Evolutionary conservation across 92 coral and sea anemone species (phyloP).

Genomic region (Desmophyllum pertusum): DNA sequence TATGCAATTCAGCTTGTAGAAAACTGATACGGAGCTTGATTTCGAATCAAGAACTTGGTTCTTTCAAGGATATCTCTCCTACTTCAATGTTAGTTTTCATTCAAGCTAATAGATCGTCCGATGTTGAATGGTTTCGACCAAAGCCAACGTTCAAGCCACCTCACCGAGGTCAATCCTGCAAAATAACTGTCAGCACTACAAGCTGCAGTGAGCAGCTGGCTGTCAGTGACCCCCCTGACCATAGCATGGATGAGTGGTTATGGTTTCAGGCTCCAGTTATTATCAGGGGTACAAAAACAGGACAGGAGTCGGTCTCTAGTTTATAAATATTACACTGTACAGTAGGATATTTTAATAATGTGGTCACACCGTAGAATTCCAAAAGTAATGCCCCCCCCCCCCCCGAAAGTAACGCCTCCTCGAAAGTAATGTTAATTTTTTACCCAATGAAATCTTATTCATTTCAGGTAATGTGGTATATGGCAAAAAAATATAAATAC

Average conservation of each 20-base stretch:
- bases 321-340: background rate
- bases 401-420: too few relatives aligned
- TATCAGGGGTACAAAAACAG: slow-evolving; percentile 68
- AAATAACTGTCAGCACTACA: slow-evolving; percentile 47
- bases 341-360: background rate
- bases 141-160: slow-evolving; percentile 88
- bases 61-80: slow-evolving; percentile 78
- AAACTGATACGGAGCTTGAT: slow-evolving; percentile 80
- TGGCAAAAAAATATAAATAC: too few relatives aligned
- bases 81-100: slow-evolving; percentile 85
- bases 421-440: too few relatives aligned
- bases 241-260: slow-evolving; percentile 54
- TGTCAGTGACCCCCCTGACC: slow-evolving; percentile 16
- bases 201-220: slow-evolving; percentile 1
- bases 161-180: slow-evolving; percentile 72
- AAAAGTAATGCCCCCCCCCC: too few relatives aligned
- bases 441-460: too few relatives aligned
- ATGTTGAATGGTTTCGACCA: slow-evolving; percentile 86
- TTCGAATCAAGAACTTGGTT: slow-evolving; percentile 71
- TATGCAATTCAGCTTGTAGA: slow-evolving; percentile 69
- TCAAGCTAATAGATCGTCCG: slow-evolving; percentile 64
- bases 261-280: slow-evolving; percentile 97
- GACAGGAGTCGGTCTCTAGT: background rate
- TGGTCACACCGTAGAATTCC: too few relatives aligned
- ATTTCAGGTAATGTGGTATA: too few relatives aligned